Conservation (phyloP, 2,797 vertebrate species). For the Danio aesculapii region DNA sequence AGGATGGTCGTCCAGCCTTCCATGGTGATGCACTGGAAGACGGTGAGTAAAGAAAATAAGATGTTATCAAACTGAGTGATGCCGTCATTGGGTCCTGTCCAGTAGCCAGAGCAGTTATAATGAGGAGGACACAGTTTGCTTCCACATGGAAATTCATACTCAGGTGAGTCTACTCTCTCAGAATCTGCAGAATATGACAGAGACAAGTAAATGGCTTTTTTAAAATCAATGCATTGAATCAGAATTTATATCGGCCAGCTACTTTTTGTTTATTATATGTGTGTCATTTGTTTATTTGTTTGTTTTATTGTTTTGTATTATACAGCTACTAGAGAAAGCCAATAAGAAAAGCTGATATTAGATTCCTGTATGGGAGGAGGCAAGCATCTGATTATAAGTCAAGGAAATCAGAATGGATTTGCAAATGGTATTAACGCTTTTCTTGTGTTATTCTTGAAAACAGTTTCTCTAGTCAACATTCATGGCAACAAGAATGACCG, state of each 20-base stretch:
- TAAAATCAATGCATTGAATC: neutral
- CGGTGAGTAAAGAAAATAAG: constrained; percentile 95
- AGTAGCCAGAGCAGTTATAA: constrained; percentile 84
- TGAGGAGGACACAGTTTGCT: constrained; percentile 86
- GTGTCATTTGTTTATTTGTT: neutral
- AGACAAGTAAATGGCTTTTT: neutral
- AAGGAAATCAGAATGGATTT: neutral
- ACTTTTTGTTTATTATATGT: neutral
- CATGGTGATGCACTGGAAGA: constrained; percentile 99
- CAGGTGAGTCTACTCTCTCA: constrained; percentile 80
- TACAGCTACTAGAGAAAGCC: neutral
- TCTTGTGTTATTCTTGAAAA: no score
- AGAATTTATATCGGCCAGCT: neutral
- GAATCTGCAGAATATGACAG: constrained; percentile 68
- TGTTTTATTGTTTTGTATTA: neutral
- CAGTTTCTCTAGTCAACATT: no score
- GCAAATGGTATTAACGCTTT: no score
- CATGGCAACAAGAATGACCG: no score
- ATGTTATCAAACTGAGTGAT: constrained; percentile 99
- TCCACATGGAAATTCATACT: constrained; percentile 90
- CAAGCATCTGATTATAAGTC: neutral
- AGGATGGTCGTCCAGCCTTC: constrained; percentile 98
- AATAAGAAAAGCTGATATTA: neutral
- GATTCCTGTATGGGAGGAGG: neutral
- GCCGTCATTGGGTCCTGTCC: constrained; percentile 96